A percentile compares a stretch with the other conserved stretches of the same genome.
Conservation (phyloP, 2,797 vertebrate genomes). For the Iguana delicatissima region DNA sequence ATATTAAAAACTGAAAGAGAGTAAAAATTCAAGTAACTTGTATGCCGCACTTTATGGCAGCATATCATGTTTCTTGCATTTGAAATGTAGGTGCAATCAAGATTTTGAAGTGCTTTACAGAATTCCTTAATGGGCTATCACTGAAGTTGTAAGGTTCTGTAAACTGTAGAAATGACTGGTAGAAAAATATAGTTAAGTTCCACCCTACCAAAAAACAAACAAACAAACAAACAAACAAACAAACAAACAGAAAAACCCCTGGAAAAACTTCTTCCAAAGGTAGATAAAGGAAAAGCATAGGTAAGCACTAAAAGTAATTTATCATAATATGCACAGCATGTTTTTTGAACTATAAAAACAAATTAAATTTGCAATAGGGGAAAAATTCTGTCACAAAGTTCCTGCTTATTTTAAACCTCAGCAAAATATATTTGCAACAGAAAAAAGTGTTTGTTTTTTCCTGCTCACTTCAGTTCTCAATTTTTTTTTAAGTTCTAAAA, state of each 20-base stretch:
- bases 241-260: background rate
- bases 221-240: background rate
- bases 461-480: conserved; percentile 64
- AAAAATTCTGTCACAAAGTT: conserved; percentile 33
- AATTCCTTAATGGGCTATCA: conserved; percentile 38
- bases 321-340: conserved; percentile 40
- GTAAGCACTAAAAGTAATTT: background rate
- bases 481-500: conserved; percentile 18
- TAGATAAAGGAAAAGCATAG: background rate
- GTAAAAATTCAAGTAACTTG: background rate
- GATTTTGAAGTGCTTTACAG: background rate
- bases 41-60: background rate
- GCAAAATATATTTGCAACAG: conserved; percentile 64
- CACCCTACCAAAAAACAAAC: background rate
- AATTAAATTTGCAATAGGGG: conserved; percentile 40
- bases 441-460: conserved; percentile 53
- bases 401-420: conserved; percentile 57
- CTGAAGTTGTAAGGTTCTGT: conserved; percentile 38
- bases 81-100: background rate
- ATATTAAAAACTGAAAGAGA: background rate
- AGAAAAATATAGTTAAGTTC: conserved; percentile 6
- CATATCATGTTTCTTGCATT: too few species aligned
- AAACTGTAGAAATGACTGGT: conserved; percentile 22
- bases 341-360: background rate
- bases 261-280: background rate